Conservation (phyloP, 1,140 invertebrate species). For the Hylyphantes graminicola region DNA sequence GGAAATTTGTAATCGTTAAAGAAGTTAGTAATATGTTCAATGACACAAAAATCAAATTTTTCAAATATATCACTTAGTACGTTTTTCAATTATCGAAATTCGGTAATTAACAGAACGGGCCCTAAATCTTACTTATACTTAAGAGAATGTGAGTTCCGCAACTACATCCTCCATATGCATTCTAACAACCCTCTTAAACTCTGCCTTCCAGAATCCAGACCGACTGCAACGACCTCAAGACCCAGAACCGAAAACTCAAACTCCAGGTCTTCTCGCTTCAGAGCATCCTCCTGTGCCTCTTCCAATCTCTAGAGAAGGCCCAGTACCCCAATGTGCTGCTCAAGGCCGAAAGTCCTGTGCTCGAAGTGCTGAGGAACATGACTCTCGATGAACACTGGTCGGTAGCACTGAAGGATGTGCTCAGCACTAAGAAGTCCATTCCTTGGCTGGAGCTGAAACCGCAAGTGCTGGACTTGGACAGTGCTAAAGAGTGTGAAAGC, state of each 20-base stretch:
- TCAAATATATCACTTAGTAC: too few relatives aligned
- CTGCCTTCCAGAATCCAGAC: slow-evolving; percentile 1
- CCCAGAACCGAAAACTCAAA: slow-evolving; percentile 22
- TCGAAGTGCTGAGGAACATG: not conserved
- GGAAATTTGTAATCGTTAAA: too few relatives aligned
- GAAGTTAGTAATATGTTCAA: too few relatives aligned
- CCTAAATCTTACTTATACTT: too few relatives aligned
- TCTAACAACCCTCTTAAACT: not conserved
- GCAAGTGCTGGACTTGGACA: too few relatives aligned
- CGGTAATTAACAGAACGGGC: too few relatives aligned
- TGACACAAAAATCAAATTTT: too few relatives aligned
- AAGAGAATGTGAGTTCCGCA: too few relatives aligned
- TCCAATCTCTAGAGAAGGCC: not conserved
- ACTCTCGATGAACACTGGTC: not conserved
- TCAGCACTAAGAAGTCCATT: not conserved
- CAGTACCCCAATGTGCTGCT: not conserved
- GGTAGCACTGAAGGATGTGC: not conserved
- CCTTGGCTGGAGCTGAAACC: not conserved
- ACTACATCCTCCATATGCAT: not conserved
- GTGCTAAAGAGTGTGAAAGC: too few relatives aligned
- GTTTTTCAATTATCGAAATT: too few relatives aligned
- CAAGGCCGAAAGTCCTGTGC: not conserved
- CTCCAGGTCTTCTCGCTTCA: slow-evolving; percentile 38
- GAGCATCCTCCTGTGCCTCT: slow-evolving; percentile 22
- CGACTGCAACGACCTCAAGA: slow-evolving; percentile 8